These are phyloP conservation scores for Drosophila sucinea DNA, from an alignment of 1,140 invertebrate species.

Conservation along the genomic window DNA sequence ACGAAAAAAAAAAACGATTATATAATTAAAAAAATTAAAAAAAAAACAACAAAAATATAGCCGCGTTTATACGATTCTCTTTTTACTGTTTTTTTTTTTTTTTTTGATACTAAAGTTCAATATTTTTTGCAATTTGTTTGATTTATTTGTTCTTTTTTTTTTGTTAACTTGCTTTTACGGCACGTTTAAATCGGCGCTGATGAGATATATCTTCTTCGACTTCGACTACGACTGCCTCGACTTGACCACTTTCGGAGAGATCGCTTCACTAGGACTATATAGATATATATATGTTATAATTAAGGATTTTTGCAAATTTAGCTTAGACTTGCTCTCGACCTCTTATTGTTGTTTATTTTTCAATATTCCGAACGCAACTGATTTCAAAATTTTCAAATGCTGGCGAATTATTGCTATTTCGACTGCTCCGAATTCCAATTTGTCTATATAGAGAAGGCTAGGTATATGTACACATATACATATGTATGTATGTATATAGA, in stretches of 20 bases:
- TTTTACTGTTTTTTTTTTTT: constrained; percentile 23
- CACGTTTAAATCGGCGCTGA: constrained; percentile 75
- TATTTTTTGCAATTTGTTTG: constrained; percentile 25
- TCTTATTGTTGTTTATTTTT: constrained; percentile 81
- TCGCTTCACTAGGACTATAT: constrained; percentile 70
- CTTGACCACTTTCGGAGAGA: constrained; percentile 54
- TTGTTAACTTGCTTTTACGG: constrained; percentile 67
- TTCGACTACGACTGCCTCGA: constrained; percentile 2
- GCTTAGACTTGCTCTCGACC: constrained; percentile 54
- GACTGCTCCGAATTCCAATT: constrained; percentile 77
- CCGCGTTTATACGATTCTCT: constrained; percentile 28
- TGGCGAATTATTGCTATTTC: constrained; percentile 81
- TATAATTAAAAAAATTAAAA: constrained; percentile 45
- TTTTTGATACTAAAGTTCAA: constrained; percentile 22
- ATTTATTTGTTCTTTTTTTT: constrained; percentile 26
- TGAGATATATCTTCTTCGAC: constrained; percentile 10
- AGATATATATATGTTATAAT: constrained; percentile 41
- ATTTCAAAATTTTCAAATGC: constrained; percentile 80
- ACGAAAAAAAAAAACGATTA: constrained; percentile 44
- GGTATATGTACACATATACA: constrained; percentile 8
- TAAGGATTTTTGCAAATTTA: no score
- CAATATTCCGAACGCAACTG: constrained; percentile 84
- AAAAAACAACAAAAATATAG: background rate
- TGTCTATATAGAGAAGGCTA: constrained; percentile 50
- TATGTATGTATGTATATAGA: constrained; percentile 1